These are phyloP conservation scores for Porites rus DNA, from an alignment of 92 coral and sea anemone genomes.

Conservation along the genomic window DNA sequence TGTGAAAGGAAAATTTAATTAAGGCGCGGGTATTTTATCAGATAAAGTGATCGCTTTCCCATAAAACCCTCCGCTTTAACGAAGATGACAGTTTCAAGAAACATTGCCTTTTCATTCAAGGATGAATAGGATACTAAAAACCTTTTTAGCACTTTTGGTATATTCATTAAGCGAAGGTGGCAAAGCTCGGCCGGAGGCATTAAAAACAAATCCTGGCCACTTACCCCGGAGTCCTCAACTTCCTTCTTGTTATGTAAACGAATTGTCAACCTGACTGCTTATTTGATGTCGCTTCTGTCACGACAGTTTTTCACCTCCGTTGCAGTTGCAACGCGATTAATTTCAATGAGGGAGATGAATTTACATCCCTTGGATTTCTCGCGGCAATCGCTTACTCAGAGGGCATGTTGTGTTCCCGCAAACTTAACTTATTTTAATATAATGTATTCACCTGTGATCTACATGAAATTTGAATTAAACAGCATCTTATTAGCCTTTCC, in stretches of 20 bases:
- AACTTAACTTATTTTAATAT: too few relatives aligned
- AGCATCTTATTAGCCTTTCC: too few relatives aligned
- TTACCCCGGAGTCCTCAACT: background rate
- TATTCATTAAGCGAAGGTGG: background rate
- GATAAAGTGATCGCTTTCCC: background rate
- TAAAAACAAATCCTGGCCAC: background rate
- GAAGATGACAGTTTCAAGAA: background rate
- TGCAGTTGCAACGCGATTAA: slow-evolving; percentile 1
- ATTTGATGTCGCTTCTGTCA: background rate
- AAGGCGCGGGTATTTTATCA: background rate
- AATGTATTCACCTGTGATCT: too few relatives aligned
- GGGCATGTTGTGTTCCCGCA: too few relatives aligned
- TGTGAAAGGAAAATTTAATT: background rate
- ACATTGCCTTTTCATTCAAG: background rate
- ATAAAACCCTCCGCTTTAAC: background rate
- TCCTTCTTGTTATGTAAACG: slow-evolving; percentile 8
- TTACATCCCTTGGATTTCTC: too few relatives aligned
- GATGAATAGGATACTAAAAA: background rate
- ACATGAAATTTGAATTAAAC: too few relatives aligned
- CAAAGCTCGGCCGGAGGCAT: background rate
- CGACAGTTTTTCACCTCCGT: background rate
- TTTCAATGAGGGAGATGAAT: too few relatives aligned
- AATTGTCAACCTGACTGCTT: background rate
- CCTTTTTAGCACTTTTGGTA: background rate
- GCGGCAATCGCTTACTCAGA: too few relatives aligned